Evolutionary conservation across 2,797 vertebrate genomes (phyloP).

Genomic region (Helarctos malayanus): DNA sequence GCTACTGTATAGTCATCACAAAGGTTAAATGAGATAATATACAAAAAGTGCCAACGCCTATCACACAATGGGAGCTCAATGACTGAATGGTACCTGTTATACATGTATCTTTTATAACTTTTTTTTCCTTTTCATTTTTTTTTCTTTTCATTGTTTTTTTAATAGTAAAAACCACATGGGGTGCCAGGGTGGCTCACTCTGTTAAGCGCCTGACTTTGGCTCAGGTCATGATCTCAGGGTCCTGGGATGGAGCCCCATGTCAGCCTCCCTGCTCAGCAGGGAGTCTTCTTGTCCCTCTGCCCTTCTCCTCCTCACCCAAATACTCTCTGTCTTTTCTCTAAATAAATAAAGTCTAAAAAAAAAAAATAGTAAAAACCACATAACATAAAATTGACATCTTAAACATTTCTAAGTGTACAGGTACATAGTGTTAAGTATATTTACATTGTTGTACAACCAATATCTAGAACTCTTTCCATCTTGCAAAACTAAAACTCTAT

Average conservation of each 20-base stretch:
- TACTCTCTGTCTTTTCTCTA: neutral
- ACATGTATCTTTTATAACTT: neutral
- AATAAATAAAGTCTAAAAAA: neutral
- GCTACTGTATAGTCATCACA: neutral
- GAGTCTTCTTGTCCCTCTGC: neutral
- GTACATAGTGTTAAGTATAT: neutral
- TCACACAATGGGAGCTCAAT: neutral
- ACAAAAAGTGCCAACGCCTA: neutral
- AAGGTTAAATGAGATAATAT: constrained; percentile 47
- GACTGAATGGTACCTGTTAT: neutral
- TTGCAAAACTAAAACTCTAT: neutral
- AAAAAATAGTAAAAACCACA: neutral
- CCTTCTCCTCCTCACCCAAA: too few relatives aligned
- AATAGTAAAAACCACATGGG: neutral
- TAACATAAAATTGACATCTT: constrained; percentile 27
- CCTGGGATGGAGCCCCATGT: neutral
- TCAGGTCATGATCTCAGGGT: neutral
- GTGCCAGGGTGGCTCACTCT: neutral
- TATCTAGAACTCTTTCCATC: neutral
- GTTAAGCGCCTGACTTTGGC: neutral
- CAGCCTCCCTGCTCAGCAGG: neutral
- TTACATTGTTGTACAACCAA: neutral
- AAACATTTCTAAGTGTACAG: neutral
- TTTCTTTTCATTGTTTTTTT: neutral
- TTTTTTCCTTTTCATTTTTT: constrained; percentile 2